Conservation (phyloP, 2,888 invertebrate species). For the Oeneis ivallda region DNA sequence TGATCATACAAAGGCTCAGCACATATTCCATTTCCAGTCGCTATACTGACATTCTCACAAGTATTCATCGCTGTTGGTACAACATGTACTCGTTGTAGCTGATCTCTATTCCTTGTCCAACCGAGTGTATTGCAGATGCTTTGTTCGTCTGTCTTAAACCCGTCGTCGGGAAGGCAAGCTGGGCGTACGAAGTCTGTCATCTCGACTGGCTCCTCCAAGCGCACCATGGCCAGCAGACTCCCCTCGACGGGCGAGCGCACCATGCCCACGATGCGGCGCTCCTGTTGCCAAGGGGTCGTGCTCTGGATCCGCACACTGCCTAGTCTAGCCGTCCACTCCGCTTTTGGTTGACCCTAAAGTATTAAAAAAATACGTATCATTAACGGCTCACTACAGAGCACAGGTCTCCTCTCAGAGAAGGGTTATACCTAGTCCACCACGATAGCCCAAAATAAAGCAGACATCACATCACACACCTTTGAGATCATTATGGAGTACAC, state of each 20-base stretch:
- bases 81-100: slow-evolving; percentile 90
- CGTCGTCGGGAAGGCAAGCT: slow-evolving; percentile 87
- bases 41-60: slow-evolving; percentile 92
- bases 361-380: not conserved
- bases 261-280: slow-evolving; percentile 91
- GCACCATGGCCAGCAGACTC: slow-evolving; percentile 90
- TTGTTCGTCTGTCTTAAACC: slow-evolving; percentile 48
- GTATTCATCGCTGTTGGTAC: slow-evolving; percentile 88
- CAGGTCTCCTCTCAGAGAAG: no score
- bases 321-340: slow-evolving; percentile 91
- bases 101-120: slow-evolving; percentile 92
- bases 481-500: no score
- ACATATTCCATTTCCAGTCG: slow-evolving; percentile 91
- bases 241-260: slow-evolving; percentile 94
- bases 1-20: slow-evolving; percentile 90
- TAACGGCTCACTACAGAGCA: no score
- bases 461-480: no score
- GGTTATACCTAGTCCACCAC: no score
- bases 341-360: slow-evolving; percentile 88
- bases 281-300: slow-evolving; percentile 93
- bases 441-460: no score
- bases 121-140: slow-evolving; percentile 90
- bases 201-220: slow-evolving; percentile 87
- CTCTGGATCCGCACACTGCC: slow-evolving; percentile 89
- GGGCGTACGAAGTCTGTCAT: slow-evolving; percentile 93